Percentiles rank a stretch among this genome's conserved stretches.
These are phyloP conservation scores for Leptoteleia sp. DNA, from an alignment of 1,140 invertebrate species.

Conservation along the genomic window DNA sequence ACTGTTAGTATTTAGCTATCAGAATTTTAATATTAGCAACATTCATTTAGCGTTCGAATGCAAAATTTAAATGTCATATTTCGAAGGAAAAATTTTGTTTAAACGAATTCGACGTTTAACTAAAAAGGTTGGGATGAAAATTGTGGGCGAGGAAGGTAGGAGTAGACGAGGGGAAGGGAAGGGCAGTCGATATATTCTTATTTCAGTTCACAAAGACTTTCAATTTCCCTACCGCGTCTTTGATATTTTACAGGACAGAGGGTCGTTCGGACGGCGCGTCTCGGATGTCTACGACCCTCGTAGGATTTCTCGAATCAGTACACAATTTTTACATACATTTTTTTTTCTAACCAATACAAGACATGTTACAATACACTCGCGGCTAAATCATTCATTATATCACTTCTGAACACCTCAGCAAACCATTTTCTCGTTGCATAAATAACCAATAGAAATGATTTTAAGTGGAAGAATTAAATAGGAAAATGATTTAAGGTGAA, in stretches of 20 bases:
- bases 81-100: slow-evolving; percentile 46
- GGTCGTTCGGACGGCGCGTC: slow-evolving; percentile 44
- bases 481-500: too few species aligned
- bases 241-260: slow-evolving; percentile 69
- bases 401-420: too few species aligned
- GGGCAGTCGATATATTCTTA: slow-evolving; percentile 70
- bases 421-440: too few species aligned
- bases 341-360: slow-evolving; percentile 20
- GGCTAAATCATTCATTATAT: too few species aligned
- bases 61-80: slow-evolving; percentile 45
- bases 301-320: slow-evolving; percentile 54
- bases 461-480: too few species aligned
- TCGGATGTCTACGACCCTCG: slow-evolving; percentile 41
- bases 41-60: slow-evolving; percentile 12
- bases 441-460: too few species aligned
- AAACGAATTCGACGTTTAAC: slow-evolving; percentile 52
- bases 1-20: not conserved
- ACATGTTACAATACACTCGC: slow-evolving; percentile 1
- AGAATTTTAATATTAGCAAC: not conserved
- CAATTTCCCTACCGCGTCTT: slow-evolving; percentile 70
- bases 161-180: slow-evolving; percentile 11
- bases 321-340: slow-evolving; percentile 48
- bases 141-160: slow-evolving; percentile 37
- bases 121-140: slow-evolving; percentile 42
- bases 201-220: slow-evolving; percentile 72